Percentiles rank a stretch among this genome's conserved stretches.
phyloP scores from a whole-genome alignment of 2,113 vertebrate genomes.

The Austrofundulus limnaeus region DNA sequence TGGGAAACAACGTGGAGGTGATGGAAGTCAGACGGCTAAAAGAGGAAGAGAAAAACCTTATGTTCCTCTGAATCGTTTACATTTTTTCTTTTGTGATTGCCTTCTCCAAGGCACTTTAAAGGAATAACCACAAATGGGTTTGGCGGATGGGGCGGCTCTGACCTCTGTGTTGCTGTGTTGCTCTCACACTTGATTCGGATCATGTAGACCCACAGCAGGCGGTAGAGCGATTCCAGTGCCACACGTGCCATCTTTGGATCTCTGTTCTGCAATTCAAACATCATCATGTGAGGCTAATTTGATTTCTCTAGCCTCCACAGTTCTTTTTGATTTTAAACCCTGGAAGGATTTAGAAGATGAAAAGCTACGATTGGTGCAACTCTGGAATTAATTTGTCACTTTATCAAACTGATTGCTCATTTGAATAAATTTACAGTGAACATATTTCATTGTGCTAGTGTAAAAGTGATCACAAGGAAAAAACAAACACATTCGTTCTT shows the following conservation, averaged over 20 bases:
- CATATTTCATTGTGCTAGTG: not conserved
- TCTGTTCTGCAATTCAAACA: conserved; percentile 86
- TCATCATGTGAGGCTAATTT: not conserved
- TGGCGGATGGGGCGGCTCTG: no score
- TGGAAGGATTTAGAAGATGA: conserved; percentile 1
- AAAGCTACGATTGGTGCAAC: not conserved
- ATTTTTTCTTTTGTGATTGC: no score
- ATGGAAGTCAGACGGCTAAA: conserved; percentile 94
- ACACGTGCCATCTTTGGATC: conserved; percentile 99
- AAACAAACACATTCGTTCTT: not conserved
- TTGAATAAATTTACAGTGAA: not conserved
- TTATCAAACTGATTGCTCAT: no score
- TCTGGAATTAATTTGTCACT: not conserved
- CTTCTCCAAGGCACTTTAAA: no score
- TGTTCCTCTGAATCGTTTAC: not conserved
- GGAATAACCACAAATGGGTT: no score
- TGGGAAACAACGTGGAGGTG: conserved; percentile 96
- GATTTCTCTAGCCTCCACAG: no score
- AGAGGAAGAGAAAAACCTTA: conserved; percentile 11
- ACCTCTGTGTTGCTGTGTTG: conserved; percentile 98
- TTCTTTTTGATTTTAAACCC: no score
- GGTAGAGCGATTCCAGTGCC: conserved; percentile 95
- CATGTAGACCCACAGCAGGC: conserved; percentile 99
- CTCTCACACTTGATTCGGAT: conserved; percentile 99
- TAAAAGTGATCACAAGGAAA: conserved; percentile 6